Percentiles rank a stretch among this genome's conserved stretches.
phyloP scores from a whole-genome alignment of 30 jellyfish, hydroid and myxozoan genomes.

The Cassiopea andromeda region DNA sequence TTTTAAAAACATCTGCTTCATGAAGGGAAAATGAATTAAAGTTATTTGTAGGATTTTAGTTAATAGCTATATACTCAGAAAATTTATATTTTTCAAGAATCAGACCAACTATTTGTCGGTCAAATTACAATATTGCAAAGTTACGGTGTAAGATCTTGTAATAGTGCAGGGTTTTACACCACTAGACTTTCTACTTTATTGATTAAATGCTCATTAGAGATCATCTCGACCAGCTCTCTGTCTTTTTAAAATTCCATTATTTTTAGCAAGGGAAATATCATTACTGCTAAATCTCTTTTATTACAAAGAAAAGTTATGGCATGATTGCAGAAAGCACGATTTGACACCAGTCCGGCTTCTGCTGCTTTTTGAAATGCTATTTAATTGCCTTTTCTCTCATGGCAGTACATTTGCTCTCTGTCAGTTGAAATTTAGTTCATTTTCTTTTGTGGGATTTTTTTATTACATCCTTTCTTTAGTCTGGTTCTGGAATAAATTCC shows the following conservation, averaged over 20 bases:
- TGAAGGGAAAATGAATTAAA: constrained; percentile 28
- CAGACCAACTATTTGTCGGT: constrained; percentile 19
- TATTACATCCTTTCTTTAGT: constrained; percentile 28
- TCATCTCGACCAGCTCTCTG: constrained; percentile 1
- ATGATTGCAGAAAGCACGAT: constrained; percentile 36
- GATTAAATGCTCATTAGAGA: constrained; percentile 30
- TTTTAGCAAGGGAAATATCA: constrained; percentile 29
- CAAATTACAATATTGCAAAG: neutral
- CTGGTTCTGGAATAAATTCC: constrained; percentile 61
- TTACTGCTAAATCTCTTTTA: constrained; percentile 25
- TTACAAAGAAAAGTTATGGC: constrained; percentile 12
- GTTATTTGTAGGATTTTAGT: constrained; percentile 11
- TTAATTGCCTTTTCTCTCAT: constrained; percentile 38
- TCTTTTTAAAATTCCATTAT: constrained; percentile 23
- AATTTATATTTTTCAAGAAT: constrained; percentile 40
- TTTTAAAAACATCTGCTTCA: constrained; percentile 11
- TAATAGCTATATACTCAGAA: constrained; percentile 49
- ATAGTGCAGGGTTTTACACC: constrained; percentile 26
- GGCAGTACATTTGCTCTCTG: constrained; percentile 49
- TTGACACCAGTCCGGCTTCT: constrained; percentile 21
- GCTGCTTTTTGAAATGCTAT: constrained; percentile 47
- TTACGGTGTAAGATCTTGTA: neutral
- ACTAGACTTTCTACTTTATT: constrained; percentile 30
- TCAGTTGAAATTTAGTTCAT: constrained; percentile 27
- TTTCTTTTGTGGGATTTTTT: constrained; percentile 23